Base-by-base conservation (phyloP, 1,140 invertebrate genomes). In the Neuroterus valhalla region DNA sequence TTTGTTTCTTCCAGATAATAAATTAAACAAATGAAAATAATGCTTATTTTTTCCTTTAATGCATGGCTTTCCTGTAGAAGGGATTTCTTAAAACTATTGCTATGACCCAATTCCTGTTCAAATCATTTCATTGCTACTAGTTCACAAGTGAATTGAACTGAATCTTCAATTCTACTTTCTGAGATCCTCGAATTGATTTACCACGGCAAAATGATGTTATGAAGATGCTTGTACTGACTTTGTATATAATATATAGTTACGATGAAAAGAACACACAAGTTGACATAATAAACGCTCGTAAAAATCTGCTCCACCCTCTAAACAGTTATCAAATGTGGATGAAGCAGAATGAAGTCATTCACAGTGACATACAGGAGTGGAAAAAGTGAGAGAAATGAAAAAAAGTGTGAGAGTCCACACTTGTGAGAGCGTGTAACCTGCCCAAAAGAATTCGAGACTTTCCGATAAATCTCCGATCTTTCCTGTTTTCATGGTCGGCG, bases 401-500 rank as follows among this genome's bases (percentile, higher is more conserved):
- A 26, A 69, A 43, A 19, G 15, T 12, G 38, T 44, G 67, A 79
- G 71, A 75, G 75, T 55, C 45, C 21, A 55, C 68, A 52, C 72
- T 55, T 74, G 50, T 71, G 50, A 72, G 70, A 69, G 45, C 74
- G 62, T 72, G 66, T 75, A 71, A 48, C 17, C 8, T 48, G 46
- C 17, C 46, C 17, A 48, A 48, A 1, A 17, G 75, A 70, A 75
- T 74, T 76, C 50, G 81, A 68, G 71, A 76, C 55, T 45, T 69
- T 74, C 69, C 84, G 26, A 12, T 82, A 87, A 86, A 87, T 87
- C 85, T 84, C 73, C 68, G 66, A 72, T 68, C 72, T 69, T 38
- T 74, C 73, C 82, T 81, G 86, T 82, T 86, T 87, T 86, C 86
- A 84, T 68, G 83, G 76, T 75, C 72, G 45, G 78, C 68, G 77